These are phyloP conservation scores for Chrysogorgia sp. DNA, from an alignment of 92 coral and sea anemone genomes.

Conservation along the genomic window DNA sequence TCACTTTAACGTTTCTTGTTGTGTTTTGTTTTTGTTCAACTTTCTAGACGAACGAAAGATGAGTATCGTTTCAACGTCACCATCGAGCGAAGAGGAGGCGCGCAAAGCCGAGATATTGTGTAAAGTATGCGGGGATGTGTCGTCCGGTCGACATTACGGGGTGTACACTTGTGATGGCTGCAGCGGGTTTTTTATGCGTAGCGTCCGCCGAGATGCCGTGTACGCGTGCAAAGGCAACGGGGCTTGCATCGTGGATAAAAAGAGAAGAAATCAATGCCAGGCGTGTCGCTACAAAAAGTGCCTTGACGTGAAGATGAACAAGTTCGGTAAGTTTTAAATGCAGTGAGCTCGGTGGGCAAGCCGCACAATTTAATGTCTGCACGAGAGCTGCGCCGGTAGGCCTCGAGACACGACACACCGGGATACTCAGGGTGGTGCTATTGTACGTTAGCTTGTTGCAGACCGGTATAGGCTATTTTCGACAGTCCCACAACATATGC, in stretches of 20 bases:
- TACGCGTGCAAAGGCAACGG: slow-evolving; percentile 98
- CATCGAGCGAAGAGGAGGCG: slow-evolving; percentile 68
- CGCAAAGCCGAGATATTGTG: slow-evolving; percentile 90
- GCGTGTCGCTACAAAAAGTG: slow-evolving; percentile 99
- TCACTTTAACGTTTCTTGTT: not conserved
- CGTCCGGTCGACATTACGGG: slow-evolving; percentile 96
- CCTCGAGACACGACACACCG: not conserved
- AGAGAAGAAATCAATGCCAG: slow-evolving; percentile 93
- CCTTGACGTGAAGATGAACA: slow-evolving; percentile 95
- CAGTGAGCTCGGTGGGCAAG: too few relatives aligned
- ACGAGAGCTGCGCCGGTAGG: too few relatives aligned
- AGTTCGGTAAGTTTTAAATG: slow-evolving; percentile 86
- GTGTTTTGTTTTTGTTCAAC: not conserved
- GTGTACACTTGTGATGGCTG: slow-evolving; percentile 98
- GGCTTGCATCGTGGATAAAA: slow-evolving; percentile 90
- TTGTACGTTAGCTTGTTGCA: not conserved
- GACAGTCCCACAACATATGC: not conserved
- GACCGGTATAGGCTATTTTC: not conserved
- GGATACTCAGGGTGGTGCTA: not conserved
- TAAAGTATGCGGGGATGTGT: slow-evolving; percentile 96
- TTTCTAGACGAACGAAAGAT: slow-evolving; percentile 16
- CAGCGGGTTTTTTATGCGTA: slow-evolving; percentile 95
- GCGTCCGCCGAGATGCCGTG: slow-evolving; percentile 95
- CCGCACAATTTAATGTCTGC: too few relatives aligned
- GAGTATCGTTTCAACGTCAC: slow-evolving; percentile 58